Conservation (phyloP, 2,888 invertebrate genomes). For the Clanis bilineata region DNA sequence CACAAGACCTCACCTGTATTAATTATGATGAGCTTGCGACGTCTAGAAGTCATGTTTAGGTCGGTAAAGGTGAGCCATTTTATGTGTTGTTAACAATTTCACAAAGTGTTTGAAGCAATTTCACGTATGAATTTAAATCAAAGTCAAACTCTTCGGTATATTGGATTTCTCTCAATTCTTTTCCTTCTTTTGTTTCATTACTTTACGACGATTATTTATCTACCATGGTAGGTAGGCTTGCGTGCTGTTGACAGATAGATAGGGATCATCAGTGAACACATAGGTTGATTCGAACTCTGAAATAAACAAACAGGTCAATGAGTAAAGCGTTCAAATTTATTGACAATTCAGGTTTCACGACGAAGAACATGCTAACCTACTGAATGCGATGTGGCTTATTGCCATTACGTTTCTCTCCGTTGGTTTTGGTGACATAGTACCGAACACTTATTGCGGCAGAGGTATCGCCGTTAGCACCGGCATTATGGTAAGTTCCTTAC, state of each 20-base stretch:
- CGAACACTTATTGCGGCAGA: slow-evolving; percentile 99
- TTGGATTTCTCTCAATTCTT: slow-evolving; percentile 36
- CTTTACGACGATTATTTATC: slow-evolving; percentile 36
- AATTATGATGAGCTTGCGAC: slow-evolving; percentile 50
- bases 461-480: slow-evolving; percentile 99
- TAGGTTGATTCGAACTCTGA: slow-evolving; percentile 23
- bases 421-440: slow-evolving; percentile 99
- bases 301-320: slow-evolving; percentile 42
- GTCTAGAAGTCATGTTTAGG: slow-evolving; percentile 56
- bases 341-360: slow-evolving; percentile 94
- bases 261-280: slow-evolving; percentile 43
- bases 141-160: slow-evolving; percentile 79
- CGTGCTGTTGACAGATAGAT: slow-evolving; percentile 41
- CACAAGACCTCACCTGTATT: slow-evolving; percentile 46
- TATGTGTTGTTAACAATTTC: slow-evolving; percentile 63
- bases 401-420: slow-evolving; percentile 99
- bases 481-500: slow-evolving; percentile 95
- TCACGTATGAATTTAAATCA: slow-evolving; percentile 55
- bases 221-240: slow-evolving; percentile 30
- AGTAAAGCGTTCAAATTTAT: slow-evolving; percentile 75
- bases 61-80: slow-evolving; percentile 82
- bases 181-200: slow-evolving; percentile 50
- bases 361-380: slow-evolving; percentile 98
- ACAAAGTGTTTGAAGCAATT: slow-evolving; percentile 57
- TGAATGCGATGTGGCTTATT: slow-evolving; percentile 99